These are phyloP conservation scores for Neosilurus mollespiculum DNA, from an alignment of 2,797 vertebrate species.

Conservation along the genomic window DNA sequence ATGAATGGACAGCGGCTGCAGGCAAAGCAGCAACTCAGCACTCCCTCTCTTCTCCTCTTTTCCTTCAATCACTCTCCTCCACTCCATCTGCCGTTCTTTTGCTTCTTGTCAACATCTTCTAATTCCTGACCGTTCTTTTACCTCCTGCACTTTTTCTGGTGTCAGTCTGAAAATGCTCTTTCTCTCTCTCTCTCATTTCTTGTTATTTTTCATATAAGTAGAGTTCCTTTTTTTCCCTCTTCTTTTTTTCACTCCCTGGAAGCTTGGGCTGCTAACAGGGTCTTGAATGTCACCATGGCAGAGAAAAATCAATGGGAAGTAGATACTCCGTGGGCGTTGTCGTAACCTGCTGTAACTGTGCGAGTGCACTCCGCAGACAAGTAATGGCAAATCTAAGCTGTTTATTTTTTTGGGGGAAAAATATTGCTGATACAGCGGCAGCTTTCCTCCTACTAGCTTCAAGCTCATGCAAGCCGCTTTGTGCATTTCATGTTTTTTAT, in stretches of 20 bases:
- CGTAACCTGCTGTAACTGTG: constrained; percentile 29
- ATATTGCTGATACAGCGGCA: neutral
- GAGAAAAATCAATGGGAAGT: constrained; percentile 61
- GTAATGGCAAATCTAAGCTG: constrained; percentile 12
- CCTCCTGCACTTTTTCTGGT: neutral
- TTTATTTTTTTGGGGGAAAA: neutral
- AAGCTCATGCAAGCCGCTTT: neutral
- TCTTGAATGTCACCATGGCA: constrained; percentile 70
- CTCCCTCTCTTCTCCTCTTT: constrained; percentile 21
- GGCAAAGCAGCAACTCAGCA: constrained; percentile 69
- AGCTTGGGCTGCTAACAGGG: constrained; percentile 61
- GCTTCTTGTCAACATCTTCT: neutral
- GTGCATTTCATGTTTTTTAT: neutral
- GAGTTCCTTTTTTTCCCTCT: constrained; percentile 21
- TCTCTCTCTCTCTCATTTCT: constrained; percentile 6
- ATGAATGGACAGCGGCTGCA: constrained; percentile 68
- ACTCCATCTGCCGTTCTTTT: neutral
- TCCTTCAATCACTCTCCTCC: constrained; percentile 19
- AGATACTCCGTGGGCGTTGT: constrained; percentile 49
- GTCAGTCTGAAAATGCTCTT: neutral
- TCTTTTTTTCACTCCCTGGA: constrained; percentile 52
- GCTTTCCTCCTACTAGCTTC: neutral
- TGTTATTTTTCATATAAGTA: neutral
- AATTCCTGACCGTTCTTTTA: neutral
- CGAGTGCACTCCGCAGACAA: constrained; percentile 19